These are phyloP conservation scores for Myrmecophaga tridactyla DNA, from an alignment of 2,113 vertebrate species.

Conservation along the genomic window DNA sequence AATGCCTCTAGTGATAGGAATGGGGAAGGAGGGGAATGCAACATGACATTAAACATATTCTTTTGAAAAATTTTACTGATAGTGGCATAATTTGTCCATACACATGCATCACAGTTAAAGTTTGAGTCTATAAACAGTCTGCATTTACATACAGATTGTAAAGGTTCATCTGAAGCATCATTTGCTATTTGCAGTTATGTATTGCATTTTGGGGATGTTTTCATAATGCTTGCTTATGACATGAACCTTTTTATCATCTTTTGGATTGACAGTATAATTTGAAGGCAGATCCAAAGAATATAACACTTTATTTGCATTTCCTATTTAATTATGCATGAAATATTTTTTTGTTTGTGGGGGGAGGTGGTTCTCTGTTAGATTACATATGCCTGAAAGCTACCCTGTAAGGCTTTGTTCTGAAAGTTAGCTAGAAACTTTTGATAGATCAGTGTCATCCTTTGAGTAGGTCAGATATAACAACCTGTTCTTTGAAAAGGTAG, in stretches of 20 bases:
- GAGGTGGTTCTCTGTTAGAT: not conserved
- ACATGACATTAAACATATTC: not conserved
- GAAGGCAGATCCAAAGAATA: not conserved
- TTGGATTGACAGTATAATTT: not conserved
- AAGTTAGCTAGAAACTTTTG: not conserved
- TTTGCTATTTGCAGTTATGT: not conserved
- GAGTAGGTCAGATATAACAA: not conserved
- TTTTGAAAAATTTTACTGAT: not conserved
- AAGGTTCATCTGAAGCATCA: not conserved
- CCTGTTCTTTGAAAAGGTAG: not conserved
- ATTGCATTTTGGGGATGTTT: not conserved
- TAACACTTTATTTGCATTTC: constrained; percentile 23
- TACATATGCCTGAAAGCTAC: not conserved
- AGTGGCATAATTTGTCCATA: not conserved
- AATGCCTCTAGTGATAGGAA: not conserved
- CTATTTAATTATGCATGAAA: not conserved
- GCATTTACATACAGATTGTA: not conserved
- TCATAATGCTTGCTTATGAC: not conserved
- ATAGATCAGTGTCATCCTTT: not conserved
- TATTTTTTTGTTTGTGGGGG: not conserved
- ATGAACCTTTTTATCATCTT: not conserved
- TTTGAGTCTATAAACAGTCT: not conserved
- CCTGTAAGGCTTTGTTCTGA: not conserved
- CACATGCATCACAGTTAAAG: not conserved
- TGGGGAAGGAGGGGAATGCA: not conserved